Evolutionary conservation across 1,140 invertebrate genomes (phyloP), one percentile per base, ranked within the genome.

Genomic region (Euschistus heros): DNA sequence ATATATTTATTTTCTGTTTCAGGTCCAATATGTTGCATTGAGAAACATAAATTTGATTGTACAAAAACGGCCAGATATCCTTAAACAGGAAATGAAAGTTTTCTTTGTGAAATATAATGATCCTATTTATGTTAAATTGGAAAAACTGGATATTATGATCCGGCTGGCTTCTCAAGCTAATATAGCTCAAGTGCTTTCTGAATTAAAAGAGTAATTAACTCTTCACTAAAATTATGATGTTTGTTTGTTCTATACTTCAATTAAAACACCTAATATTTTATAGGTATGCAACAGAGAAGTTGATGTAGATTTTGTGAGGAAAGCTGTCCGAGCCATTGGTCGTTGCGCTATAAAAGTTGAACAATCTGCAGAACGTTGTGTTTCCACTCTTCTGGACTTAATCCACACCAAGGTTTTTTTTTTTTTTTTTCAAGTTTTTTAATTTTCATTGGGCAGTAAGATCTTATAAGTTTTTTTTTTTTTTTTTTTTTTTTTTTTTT

Each of bases 91-190:
- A 78, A 99, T 99, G 96, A 99, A 99, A 81, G 97, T 94, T 30
- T 99, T 99, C 79, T 99, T 99, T 76, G 97, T 99, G 17, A 99
- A 99, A 73, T 99, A 99, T 78, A 99, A 99, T 75, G 97, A 99
- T 80, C 97, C 97, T 10, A 99, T 99, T 75, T 99, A 99, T 77
- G 97, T 99, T 4, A 99, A 99, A 77, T 80, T 99, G 61, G 97
- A 99, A 76, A 99, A 99, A 75, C 74, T 99, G 71, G 97, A 99
- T 74, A 99, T 99, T 62, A 99, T 99, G 97, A 99, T 99, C 70
- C 85, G 97, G 30, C 78, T 99, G 63, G 97, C 97, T 10, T 97
- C 94, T 59, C 94, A 98, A 76, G 87, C 91, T 2, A 99, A 99
- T 75, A 99, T 99, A 71, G 92, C 93, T 2, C 97, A 99, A 78